These are phyloP conservation scores for Tringa solitaria DNA, from an alignment of 2,113 vertebrate species.

Conservation along the genomic window DNA sequence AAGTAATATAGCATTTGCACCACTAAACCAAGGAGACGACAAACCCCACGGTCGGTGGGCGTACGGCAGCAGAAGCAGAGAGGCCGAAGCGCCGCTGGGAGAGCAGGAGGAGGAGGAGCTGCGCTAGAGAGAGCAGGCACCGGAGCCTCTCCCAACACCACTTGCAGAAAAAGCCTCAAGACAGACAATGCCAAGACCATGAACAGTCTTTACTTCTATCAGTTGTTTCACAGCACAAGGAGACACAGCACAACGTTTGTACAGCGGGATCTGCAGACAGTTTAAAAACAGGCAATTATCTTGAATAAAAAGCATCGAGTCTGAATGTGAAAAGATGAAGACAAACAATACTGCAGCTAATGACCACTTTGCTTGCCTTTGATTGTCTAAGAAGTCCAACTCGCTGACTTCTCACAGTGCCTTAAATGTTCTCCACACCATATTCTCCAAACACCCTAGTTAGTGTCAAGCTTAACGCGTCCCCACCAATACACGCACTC, in stretches of 20 bases:
- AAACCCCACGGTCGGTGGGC: background rate
- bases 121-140: background rate
- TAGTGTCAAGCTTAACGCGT: background rate
- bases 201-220: constrained; percentile 62
- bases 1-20: background rate
- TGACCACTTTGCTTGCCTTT: background rate
- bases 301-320: constrained; percentile 13
- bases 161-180: constrained; percentile 55
- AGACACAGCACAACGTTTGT: constrained; percentile 50
- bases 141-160: background rate
- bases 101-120: background rate
- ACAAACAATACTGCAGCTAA: constrained; percentile 29
- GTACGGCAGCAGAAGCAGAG: background rate
- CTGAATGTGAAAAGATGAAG: constrained; percentile 19
- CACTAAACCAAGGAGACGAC: background rate
- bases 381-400: background rate
- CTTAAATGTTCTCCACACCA: background rate
- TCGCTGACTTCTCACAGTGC: background rate
- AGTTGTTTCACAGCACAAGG: constrained; percentile 55
- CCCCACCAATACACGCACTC: background rate
- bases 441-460: background rate
- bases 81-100: background rate
- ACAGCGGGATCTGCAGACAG: constrained; percentile 50
- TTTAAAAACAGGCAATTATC: constrained; percentile 40
- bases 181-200: constrained; percentile 56